Percentiles rank a stretch among this genome's conserved stretches.
Conservation (phyloP, 92 coral and sea anemone genomes). For the Phymanthus crucifer region DNA sequence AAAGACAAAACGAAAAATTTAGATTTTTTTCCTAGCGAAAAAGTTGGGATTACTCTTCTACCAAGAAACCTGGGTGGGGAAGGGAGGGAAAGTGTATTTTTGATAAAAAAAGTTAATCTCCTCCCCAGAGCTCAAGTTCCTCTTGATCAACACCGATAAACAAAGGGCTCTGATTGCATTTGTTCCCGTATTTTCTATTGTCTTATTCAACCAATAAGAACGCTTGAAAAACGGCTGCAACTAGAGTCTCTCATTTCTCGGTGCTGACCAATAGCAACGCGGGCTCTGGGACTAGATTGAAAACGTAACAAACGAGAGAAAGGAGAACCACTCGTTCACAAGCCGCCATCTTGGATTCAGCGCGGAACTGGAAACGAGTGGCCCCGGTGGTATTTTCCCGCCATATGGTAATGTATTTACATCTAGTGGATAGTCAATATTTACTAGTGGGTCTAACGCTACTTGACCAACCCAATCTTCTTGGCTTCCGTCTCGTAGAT, state of each 20-base stretch:
- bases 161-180: too few species aligned
- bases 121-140: background rate
- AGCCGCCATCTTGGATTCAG: constrained; percentile 16
- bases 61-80: too few species aligned
- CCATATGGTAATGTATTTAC: background rate
- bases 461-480: constrained; percentile 99
- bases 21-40: background rate
- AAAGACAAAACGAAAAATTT: background rate
- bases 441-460: constrained; percentile 34
- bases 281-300: too few species aligned
- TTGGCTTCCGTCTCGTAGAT: constrained; percentile 99
- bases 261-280: too few species aligned
- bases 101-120: background rate
- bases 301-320: background rate
- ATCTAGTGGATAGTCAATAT: background rate
- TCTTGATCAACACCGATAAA: too few species aligned
- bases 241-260: too few species aligned
- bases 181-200: too few species aligned
- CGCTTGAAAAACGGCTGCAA: too few species aligned
- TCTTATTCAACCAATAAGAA: too few species aligned
- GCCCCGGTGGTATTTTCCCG: background rate
- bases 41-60: background rate
- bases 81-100: too few species aligned
- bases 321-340: background rate
- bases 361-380: constrained; percentile 4